Evolutionary conservation across 2,797 vertebrate species (phyloP).

Genomic region (Pempheris klunzingeri): DNA sequence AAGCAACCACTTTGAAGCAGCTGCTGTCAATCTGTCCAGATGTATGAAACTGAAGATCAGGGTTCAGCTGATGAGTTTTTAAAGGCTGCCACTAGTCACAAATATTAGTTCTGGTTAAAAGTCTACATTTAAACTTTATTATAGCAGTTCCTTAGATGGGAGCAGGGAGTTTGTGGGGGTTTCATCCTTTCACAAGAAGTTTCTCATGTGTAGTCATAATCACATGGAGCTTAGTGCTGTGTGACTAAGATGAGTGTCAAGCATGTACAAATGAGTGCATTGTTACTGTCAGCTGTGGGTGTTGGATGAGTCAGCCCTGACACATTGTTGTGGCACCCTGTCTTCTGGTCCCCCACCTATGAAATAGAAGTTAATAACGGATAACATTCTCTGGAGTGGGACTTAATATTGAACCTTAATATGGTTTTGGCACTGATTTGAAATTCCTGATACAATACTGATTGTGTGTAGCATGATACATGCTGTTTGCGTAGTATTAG

Average conservation of each 20-base stretch:
- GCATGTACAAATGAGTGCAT: neutral
- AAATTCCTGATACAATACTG: too few species aligned
- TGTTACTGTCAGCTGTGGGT: conserved; percentile 21
- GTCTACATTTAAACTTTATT: neutral
- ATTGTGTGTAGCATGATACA: too few species aligned
- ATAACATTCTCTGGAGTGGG: neutral
- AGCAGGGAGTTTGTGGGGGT: neutral
- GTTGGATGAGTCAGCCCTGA: conserved; percentile 20
- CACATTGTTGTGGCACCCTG: too few species aligned
- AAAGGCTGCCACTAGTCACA: neutral
- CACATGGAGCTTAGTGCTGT: conserved; percentile 16
- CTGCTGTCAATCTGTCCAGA: conserved; percentile 7
- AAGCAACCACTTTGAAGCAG: neutral
- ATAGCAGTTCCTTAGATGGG: neutral
- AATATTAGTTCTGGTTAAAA: too few species aligned
- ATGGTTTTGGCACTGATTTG: too few species aligned
- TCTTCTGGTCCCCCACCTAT: too few species aligned
- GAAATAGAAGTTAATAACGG: too few species aligned
- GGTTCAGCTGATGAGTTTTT: neutral
- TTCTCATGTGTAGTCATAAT: conserved; percentile 9
- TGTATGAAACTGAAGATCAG: conserved; percentile 7
- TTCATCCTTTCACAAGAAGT: neutral
- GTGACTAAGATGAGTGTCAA: conserved; percentile 30
- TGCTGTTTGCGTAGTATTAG: neutral
- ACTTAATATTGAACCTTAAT: neutral